Evolutionary conservation across 2,888 invertebrate genomes (phyloP).

Genomic region (Parnassius apollo): DNA sequence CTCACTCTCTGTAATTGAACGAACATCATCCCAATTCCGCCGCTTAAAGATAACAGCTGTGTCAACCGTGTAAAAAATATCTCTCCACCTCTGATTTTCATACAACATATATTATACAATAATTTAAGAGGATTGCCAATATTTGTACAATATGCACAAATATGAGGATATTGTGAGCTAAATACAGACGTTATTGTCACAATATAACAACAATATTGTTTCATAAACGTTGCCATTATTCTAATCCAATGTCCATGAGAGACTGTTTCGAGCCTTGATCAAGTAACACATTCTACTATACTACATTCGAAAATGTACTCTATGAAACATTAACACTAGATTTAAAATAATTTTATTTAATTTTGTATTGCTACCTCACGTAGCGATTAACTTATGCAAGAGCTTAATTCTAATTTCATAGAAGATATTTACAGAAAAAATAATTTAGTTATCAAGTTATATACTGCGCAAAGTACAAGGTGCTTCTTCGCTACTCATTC

Average conservation of each 20-base stretch:
- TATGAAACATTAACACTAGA: not conserved
- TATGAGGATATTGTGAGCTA: no score
- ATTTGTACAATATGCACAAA: no score
- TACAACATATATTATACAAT: no score
- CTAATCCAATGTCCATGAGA: constrained; percentile 10
- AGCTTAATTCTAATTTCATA: constrained; percentile 10
- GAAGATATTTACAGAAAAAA: not conserved
- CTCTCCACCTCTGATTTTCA: no score
- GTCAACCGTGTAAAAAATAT: no score
- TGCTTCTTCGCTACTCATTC: no score
- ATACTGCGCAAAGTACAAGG: no score
- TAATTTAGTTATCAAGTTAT: not conserved
- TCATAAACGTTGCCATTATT: constrained; percentile 16
- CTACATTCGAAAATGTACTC: not conserved
- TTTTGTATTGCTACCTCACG: not conserved
- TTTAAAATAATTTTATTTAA: no score
- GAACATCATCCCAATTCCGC: no score
- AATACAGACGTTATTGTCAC: not conserved
- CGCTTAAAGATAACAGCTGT: no score
- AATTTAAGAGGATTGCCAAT: no score
- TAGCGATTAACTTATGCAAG: constrained; percentile 13
- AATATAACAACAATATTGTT: constrained; percentile 15
- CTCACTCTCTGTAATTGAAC: no score
- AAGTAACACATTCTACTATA: not conserved
- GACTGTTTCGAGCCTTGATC: not conserved